These are phyloP conservation scores for Camelus bactrianus DNA, from an alignment of 2,113 vertebrate species.

Conservation along the genomic window DNA sequence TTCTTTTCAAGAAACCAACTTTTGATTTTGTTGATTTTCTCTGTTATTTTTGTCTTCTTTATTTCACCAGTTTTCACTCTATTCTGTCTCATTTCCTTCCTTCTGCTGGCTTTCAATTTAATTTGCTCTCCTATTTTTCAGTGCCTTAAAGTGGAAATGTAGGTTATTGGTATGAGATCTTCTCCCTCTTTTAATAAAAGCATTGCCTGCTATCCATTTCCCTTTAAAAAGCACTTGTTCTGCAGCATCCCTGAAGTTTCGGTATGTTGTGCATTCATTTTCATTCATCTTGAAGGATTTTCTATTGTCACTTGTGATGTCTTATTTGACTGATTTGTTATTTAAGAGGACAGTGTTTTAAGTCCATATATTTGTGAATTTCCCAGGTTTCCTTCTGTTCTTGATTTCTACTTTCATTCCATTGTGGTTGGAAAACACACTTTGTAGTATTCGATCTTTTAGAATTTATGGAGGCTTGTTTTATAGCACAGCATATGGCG, in stretches of 20 bases:
- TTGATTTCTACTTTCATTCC: constrained; percentile 25
- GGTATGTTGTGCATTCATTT: neutral
- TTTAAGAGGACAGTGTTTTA: neutral
- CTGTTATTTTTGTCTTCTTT: neutral
- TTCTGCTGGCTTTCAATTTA: neutral
- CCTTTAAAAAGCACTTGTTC: neutral
- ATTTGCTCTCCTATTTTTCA: neutral
- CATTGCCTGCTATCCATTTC: neutral
- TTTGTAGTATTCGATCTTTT: constrained; percentile 5
- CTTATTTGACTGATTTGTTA: neutral
- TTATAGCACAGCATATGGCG: neutral
- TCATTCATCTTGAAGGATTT: neutral
- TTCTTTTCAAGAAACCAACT: neutral
- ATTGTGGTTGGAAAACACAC: neutral
- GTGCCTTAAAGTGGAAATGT: neutral
- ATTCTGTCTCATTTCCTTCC: neutral
- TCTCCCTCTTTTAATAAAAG: neutral
- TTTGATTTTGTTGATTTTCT: neutral
- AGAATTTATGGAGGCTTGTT: neutral
- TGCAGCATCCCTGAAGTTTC: neutral
- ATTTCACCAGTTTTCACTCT: neutral
- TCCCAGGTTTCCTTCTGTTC: neutral
- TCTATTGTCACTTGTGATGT: neutral
- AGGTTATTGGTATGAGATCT: neutral
- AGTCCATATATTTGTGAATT: neutral